These are phyloP conservation scores for Nilaparvata lugens DNA, from an alignment of 1,140 invertebrate genomes.

Conservation along the genomic window DNA sequence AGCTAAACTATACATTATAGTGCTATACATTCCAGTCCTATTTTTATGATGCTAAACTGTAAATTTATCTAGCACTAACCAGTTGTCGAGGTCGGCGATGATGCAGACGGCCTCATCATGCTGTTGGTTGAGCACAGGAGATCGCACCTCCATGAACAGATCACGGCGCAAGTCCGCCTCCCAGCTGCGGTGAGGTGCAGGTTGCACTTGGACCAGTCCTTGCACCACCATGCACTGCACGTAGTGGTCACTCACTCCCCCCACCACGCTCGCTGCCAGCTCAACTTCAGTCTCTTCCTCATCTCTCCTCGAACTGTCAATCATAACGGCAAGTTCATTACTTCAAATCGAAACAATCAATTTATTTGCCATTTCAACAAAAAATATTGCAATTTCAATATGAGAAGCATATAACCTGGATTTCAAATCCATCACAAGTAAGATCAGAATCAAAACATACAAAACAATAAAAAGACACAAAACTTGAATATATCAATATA, in stretches of 20 bases:
- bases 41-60: too few relatives aligned
- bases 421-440: too few relatives aligned
- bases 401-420: too few relatives aligned
- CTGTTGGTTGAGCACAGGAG: slow-evolving; percentile 52
- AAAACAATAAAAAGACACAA: too few relatives aligned
- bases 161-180: slow-evolving; percentile 40
- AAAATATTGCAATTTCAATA: too few relatives aligned
- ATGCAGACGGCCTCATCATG: slow-evolving; percentile 72
- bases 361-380: too few relatives aligned
- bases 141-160: slow-evolving; percentile 45
- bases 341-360: too few relatives aligned
- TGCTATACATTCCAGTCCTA: too few relatives aligned
- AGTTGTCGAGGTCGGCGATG: slow-evolving; percentile 71
- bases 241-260: slow-evolving; percentile 58
- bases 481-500: too few relatives aligned
- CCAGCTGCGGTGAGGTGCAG: slow-evolving; percentile 33
- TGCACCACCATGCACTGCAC: slow-evolving; percentile 65
- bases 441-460: too few relatives aligned
- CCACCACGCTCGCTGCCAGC: slow-evolving; percentile 32
- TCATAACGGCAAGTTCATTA: too few relatives aligned
- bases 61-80: slow-evolving; percentile 43
- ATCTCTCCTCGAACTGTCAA: slow-evolving; percentile 30
- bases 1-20: too few relatives aligned
- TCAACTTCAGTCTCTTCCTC: slow-evolving; percentile 32
- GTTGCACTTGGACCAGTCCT: slow-evolving; percentile 38